Evolutionary conservation across 2,113 vertebrate species (phyloP), one percentile per base, ranked within the genome.

Genomic region (Eubucco bourcierii): DNA sequence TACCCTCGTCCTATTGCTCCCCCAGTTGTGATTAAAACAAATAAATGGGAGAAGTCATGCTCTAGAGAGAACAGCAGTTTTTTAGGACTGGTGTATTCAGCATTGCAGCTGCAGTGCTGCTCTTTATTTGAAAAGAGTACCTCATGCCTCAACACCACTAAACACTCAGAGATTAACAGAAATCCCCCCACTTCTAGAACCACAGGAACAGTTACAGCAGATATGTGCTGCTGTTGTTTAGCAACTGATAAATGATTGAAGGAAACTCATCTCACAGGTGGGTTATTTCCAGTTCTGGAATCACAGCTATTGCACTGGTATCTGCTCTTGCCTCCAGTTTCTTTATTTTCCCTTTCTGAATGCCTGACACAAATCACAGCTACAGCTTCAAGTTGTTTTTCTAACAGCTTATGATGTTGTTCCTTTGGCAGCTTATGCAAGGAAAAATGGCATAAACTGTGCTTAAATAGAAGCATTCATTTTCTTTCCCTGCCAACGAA

Each of bases 391-490:
- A 75, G 59, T 75, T 71, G 41, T 37, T 88, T 67, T 53, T 67
- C 3, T 80, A 86, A 58, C 80, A 93, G 83, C 53, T 91, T 80
- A 72, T 20, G 25, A 64, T 67, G 63, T 84, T 86, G 71, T 89
- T 93, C 87, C 85, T 95, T 94, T 90, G 73, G 41, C 67, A 89
- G 64, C 46, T 91, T 80, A 77, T 84, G 77, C 41, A 83, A 73
- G 79, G 60, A 53, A 79, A 89, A 87, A 52, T 46, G 16, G 12
- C 39, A 87, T 92, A 58, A 81, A 76, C 17, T 65, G 2, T 75
- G 33, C 33, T 79, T 70, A 71, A 91, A 83, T 18, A 80, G 58
- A 88, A 95, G 46, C 61, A 24, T 27, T 85, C 8, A 17, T 80
- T 94, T 94, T 67, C 41, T 74, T 74, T 41, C 60, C 27, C 68